Percentiles rank a stretch among this genome's conserved stretches.
Conservation (phyloP, 2,888 invertebrate genomes). For the Gandaritis pyraliata region DNA sequence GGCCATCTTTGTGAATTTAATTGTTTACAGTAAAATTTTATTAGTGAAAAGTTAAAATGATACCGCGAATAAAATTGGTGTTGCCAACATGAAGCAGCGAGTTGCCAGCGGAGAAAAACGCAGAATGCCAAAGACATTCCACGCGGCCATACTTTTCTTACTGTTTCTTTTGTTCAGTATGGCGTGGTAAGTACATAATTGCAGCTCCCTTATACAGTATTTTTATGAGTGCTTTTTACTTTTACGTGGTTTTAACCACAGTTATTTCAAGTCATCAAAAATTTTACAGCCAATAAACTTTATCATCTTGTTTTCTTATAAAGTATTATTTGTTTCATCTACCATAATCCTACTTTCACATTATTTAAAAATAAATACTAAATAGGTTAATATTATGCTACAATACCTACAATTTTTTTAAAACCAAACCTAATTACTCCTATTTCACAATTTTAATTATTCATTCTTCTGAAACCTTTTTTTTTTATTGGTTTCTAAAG, state of each 20-base stretch:
- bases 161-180: constrained; percentile 70
- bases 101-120: constrained; percentile 57
- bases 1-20: constrained; percentile 26
- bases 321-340: neutral
- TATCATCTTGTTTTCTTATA: neutral
- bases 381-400: no score
- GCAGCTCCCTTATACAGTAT: constrained; percentile 23
- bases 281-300: neutral
- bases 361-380: neutral
- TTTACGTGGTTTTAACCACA: neutral
- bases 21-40: constrained; percentile 50
- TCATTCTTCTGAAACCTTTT: no score
- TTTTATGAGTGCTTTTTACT: constrained; percentile 10
- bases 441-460: no score
- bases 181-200: constrained; percentile 67
- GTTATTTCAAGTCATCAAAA: neutral
- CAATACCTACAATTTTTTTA: no score
- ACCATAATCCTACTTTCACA: neutral
- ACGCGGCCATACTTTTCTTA: constrained; percentile 67
- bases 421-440: no score
- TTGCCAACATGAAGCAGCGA: constrained; percentile 77
- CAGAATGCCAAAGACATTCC: constrained; percentile 74
- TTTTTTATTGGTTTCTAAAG: no score
- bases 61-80: constrained; percentile 70
- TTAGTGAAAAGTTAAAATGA: constrained; percentile 73